These are phyloP conservation scores for Oreonectes daqikongensis DNA, from an alignment of 2,797 vertebrate species.

Conservation along the genomic window DNA sequence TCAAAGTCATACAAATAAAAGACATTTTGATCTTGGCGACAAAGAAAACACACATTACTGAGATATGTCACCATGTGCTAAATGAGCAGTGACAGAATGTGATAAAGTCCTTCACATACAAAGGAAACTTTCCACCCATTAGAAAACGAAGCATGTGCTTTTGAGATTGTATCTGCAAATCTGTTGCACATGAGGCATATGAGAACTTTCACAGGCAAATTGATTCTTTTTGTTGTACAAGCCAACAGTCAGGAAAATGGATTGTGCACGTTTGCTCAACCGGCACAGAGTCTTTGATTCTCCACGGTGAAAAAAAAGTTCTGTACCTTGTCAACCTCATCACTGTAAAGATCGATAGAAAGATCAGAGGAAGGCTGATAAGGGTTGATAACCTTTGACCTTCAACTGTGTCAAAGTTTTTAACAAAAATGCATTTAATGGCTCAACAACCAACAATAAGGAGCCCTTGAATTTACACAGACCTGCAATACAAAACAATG, in stretches of 20 bases:
- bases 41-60: conserved; percentile 17
- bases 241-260: conserved; percentile 9
- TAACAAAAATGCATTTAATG: background rate
- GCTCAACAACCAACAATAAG: background rate
- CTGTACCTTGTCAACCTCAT: background rate
- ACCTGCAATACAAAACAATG: background rate
- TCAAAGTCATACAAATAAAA: conserved; percentile 60
- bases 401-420: conserved; percentile 11
- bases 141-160: conserved; percentile 1
- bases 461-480: background rate
- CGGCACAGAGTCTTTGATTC: background rate
- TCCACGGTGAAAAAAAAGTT: no score
- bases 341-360: conserved; percentile 19
- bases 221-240: conserved; percentile 11
- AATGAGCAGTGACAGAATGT: conserved; percentile 51
- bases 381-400: conserved; percentile 20
- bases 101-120: conserved; percentile 34
- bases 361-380: conserved; percentile 35
- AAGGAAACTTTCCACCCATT: conserved; percentile 31
- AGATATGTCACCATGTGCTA: conserved; percentile 41
- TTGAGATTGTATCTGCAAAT: conserved; percentile 43
- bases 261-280: conserved; percentile 12
- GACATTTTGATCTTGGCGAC: conserved; percentile 43
- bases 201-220: conserved; percentile 25
- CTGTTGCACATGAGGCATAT: conserved; percentile 25